These are phyloP conservation scores for Brachionus manjavacas DNA, from an alignment of 1,140 invertebrate genomes.

Conservation along the genomic window DNA sequence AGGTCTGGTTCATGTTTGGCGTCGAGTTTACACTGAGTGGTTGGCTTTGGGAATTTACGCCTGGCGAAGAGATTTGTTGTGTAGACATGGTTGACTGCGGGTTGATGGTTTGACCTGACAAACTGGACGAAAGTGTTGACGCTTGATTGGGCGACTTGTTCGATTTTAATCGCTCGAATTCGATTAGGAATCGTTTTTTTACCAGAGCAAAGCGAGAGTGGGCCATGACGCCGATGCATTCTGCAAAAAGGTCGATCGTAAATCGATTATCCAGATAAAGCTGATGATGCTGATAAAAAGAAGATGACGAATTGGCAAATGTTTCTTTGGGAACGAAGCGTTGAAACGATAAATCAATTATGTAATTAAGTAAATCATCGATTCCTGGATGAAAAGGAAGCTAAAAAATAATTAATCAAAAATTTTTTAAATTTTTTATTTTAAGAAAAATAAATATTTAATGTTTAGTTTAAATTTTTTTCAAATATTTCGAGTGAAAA, in stretches of 20 bases:
- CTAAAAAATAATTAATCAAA: slow-evolving; percentile 48
- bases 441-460: too few species aligned
- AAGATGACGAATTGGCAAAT: slow-evolving; percentile 59
- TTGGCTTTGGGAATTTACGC: too few species aligned
- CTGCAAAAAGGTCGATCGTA: slow-evolving; percentile 95
- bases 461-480: too few species aligned
- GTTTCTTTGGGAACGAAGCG: slow-evolving; percentile 96
- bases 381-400: slow-evolving; percentile 94
- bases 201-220: slow-evolving; percentile 58
- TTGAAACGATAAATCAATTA: slow-evolving; percentile 92
- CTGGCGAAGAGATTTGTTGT: not conserved
- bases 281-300: slow-evolving; percentile 67
- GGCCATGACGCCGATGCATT: slow-evolving; percentile 94
- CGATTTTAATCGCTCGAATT: not conserved
- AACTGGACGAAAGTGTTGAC: not conserved
- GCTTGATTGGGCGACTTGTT: not conserved
- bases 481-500: too few species aligned
- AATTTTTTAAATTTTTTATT: too few species aligned
- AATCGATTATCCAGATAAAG: slow-evolving; percentile 77
- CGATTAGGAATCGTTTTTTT: not conserved
- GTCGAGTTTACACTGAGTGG: not conserved
- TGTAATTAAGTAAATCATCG: slow-evolving; percentile 86
- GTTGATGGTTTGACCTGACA: not conserved
- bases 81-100: not conserved
- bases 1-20: not conserved